Conservation (phyloP, 2,888 invertebrate genomes). For the Apodemia mormo region DNA sequence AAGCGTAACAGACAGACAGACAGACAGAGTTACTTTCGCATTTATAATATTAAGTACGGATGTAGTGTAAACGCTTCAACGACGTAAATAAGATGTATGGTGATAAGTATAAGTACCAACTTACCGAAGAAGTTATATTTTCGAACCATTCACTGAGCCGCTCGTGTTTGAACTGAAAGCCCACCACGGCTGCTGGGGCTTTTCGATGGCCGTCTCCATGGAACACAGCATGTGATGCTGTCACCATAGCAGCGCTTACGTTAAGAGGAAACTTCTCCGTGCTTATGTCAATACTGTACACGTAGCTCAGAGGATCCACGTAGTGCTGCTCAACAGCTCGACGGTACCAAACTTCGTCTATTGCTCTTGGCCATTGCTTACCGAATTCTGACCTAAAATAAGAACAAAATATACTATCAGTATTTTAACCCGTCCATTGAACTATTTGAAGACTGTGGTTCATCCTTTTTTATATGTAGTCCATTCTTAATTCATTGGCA, state of each 20-base stretch:
- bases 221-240: slow-evolving; percentile 93
- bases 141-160: slow-evolving; percentile 89
- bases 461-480: too few relatives aligned
- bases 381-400: slow-evolving; percentile 85
- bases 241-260: slow-evolving; percentile 87
- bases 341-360: slow-evolving; percentile 94
- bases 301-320: slow-evolving; percentile 88
- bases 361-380: slow-evolving; percentile 87
- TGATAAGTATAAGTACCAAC: slow-evolving; percentile 35
- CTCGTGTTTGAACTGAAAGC: slow-evolving; percentile 91
- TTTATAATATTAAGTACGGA: too few relatives aligned
- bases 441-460: too few relatives aligned
- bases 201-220: slow-evolving; percentile 82
- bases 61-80: too few relatives aligned
- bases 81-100: too few relatives aligned
- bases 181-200: slow-evolving; percentile 86
- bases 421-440: too few relatives aligned
- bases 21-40: too few relatives aligned
- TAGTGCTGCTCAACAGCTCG: slow-evolving; percentile 93
- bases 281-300: slow-evolving; percentile 82
- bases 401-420: neutral
- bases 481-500: too few relatives aligned
- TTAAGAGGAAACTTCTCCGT: slow-evolving; percentile 73
- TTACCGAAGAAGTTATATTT: slow-evolving; percentile 89
- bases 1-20: too few relatives aligned